phyloP scores from a whole-genome alignment of 2,888 invertebrate genomes.

The Vanessa cardui region DNA sequence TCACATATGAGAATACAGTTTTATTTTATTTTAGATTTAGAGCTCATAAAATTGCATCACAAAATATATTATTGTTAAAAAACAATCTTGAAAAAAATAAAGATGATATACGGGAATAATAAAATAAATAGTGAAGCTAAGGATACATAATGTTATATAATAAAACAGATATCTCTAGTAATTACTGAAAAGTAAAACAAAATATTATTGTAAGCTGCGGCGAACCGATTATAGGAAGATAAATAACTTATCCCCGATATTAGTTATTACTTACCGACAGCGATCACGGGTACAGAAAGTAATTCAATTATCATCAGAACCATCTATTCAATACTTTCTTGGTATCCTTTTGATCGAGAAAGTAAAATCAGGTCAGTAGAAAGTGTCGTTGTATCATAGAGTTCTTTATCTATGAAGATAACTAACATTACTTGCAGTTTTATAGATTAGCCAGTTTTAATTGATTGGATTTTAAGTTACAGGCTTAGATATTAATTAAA shows the following conservation, averaged over 20 bases:
- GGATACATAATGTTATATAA: too few species aligned
- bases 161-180: too few species aligned
- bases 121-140: too few species aligned
- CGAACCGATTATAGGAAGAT: constrained; percentile 21
- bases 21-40: background rate
- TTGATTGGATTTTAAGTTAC: too few species aligned
- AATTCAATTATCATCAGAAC: constrained; percentile 37
- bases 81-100: too few species aligned
- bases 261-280: constrained; percentile 30
- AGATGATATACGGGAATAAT: too few species aligned
- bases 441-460: constrained; percentile 3
- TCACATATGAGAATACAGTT: background rate
- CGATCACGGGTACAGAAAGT: constrained; percentile 29
- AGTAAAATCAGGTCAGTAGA: constrained; percentile 39
- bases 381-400: constrained; percentile 38
- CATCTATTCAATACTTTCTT: constrained; percentile 41
- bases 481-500: too few species aligned
- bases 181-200: background rate
- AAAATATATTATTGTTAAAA: too few species aligned
- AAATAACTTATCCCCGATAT: constrained; percentile 15
- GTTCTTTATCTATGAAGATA: constrained; percentile 24
- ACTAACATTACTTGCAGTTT: constrained; percentile 14
- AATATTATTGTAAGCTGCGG: background rate
- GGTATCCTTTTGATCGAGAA: constrained; percentile 41
- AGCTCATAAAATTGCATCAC: too few species aligned